Evolutionary conservation across 1,140 invertebrate species (phyloP), one percentile per base, ranked within the genome.

Genomic region (Drosophila guanche): DNA sequence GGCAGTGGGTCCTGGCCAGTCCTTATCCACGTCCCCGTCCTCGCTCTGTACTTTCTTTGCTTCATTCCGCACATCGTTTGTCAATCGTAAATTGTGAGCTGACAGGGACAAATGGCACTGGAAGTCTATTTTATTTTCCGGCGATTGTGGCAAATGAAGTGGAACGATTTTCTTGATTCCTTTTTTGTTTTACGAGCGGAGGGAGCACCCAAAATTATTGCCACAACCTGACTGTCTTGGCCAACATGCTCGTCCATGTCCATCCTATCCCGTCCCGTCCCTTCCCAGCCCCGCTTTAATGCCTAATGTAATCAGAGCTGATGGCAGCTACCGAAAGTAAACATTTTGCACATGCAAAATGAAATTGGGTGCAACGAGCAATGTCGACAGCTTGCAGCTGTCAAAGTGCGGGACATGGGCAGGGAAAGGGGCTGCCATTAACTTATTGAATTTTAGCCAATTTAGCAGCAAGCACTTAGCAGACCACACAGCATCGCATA

Each of bases 391-490:
- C 56, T 47, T 71, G 67, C 63, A 85, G 60, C 65, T 88, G 77
- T 78, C 74, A 71, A 56, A n/a, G 43, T 7, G 37, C 14, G 41
- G 52, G 20, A 16, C 4, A 1, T 20, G 16, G 16, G 16, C 0
- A 20, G 0, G 45, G 46, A 42, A 29, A 45, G 56, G 43, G 48
- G 25, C 33, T 60, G 51, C 57, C 83, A 86, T 86, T 88, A 86
- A 88, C 83, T 86, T 86, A 86, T 86, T 86, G 83, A 88, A 88
- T 86, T 88, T 81, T 69, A 88, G 74, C 74, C 78, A 88, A 86
- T 86, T 86, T 74, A 37, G 48, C 69, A 63, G 63, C 52, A n/a
- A 78, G 62, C 76, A 76, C 76, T 84, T 85, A 76, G 80, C 58
- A 62, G 71, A 71, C 62, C 71, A 46, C 53, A 63, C 60, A 72